These are phyloP conservation scores for Rhynchotus rufescens DNA, from an alignment of 2,797 vertebrate species.

Conservation along the genomic window DNA sequence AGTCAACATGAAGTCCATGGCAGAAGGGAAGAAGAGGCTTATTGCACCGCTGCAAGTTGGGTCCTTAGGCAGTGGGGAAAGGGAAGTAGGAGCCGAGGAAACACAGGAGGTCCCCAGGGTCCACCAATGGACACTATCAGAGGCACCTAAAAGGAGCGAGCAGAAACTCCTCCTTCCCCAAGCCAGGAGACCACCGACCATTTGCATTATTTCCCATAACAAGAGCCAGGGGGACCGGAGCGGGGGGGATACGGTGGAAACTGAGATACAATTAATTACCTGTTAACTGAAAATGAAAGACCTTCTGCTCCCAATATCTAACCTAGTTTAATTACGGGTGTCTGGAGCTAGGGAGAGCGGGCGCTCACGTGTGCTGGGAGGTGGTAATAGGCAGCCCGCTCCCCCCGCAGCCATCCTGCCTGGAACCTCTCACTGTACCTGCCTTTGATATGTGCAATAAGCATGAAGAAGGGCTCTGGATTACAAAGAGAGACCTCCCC, in stretches of 20 bases:
- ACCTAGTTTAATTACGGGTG: slow-evolving; percentile 52
- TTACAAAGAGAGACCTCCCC: slow-evolving; percentile 68
- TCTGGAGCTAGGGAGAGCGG: slow-evolving; percentile 1
- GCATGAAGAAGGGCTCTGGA: slow-evolving; percentile 66
- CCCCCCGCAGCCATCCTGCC: not conserved
- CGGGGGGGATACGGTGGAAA: not conserved
- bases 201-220: not conserved
- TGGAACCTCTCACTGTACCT: slow-evolving; percentile 13
- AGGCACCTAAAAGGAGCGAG: not conserved
- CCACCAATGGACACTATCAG: not conserved
- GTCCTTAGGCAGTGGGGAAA: not conserved
- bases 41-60: not conserved
- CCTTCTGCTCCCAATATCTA: slow-evolving; percentile 1
- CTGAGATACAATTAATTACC: slow-evolving; percentile 3
- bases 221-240: not conserved
- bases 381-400: not conserved
- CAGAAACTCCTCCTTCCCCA: not conserved
- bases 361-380: slow-evolving; percentile 8
- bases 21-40: not conserved
- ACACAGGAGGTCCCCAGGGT: not conserved
- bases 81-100: not conserved
- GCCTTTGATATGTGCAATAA: slow-evolving; percentile 39
- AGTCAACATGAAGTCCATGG: not conserved
- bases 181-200: not conserved
- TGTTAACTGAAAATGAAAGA: slow-evolving; percentile 25